phyloP scores from a whole-genome alignment of 1,140 invertebrate genomes.

The Helicoverpa armigera region DNA sequence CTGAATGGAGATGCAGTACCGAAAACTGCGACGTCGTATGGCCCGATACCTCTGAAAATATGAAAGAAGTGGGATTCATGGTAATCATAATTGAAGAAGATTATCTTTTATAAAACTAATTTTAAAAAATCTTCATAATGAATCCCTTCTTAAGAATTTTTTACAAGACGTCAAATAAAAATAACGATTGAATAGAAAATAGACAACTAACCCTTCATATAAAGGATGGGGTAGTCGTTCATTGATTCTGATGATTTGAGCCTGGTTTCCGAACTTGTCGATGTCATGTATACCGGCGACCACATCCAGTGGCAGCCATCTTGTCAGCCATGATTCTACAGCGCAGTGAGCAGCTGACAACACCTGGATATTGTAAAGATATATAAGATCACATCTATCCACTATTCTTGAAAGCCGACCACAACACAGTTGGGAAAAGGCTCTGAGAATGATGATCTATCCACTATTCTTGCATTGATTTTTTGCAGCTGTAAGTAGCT shows the following conservation, averaged over 20 bases:
- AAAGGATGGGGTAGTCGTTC: conserved; percentile 77
- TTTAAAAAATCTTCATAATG: too few species aligned
- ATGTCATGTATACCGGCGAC: conserved; percentile 80
- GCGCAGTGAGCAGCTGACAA: conserved; percentile 83
- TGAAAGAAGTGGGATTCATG: background rate
- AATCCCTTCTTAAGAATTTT: too few species aligned
- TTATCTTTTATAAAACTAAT: background rate
- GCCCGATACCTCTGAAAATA: conserved; percentile 75
- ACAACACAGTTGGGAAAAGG: too few species aligned
- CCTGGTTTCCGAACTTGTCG: conserved; percentile 63
- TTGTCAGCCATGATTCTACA: conserved; percentile 66
- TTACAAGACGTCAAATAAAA: too few species aligned
- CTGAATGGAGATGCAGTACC: conserved; percentile 85
- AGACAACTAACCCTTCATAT: conserved; percentile 74
- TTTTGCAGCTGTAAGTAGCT: too few species aligned
- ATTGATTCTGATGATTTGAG: conserved; percentile 65
- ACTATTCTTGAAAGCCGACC: too few species aligned
- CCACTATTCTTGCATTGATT: too few species aligned
- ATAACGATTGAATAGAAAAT: background rate
- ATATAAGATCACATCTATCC: background rate
- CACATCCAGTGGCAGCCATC: conserved; percentile 79
- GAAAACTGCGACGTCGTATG: conserved; percentile 89
- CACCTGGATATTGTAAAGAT: conserved; percentile 64
- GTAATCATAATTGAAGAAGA: background rate
- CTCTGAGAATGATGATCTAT: too few species aligned